Base-by-base conservation (phyloP, 2,113 vertebrate genomes). In the Excalfactoria chinensis region DNA sequence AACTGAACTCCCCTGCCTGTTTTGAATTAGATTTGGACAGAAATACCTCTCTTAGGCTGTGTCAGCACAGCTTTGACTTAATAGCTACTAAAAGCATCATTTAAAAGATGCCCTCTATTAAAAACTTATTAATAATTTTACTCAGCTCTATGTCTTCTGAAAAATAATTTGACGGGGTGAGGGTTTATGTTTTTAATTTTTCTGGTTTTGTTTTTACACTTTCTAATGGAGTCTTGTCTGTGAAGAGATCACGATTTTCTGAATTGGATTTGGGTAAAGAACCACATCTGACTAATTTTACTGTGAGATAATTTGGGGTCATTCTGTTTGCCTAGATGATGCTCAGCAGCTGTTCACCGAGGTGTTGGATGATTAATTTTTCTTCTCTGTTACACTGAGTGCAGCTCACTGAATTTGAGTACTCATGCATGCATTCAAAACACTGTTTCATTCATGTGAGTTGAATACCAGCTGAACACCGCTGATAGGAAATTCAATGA, bases 91-190 rank as follows among this genome's bases (percentile, higher is more conserved):
- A 96, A 90, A 86, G 60, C 56, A n/a, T 89, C 90, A 74, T 91
- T 51, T n/a, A 88, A 76, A 77, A 48, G 40, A 86, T 90, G 58
- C 53, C 86, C 76, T 93, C 66, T 84, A 78, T 89, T 95, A 94
- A 80, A 92, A 95, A 78, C 35, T 93, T 91, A 66, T 43, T 95
- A 94, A 75, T 90, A 86, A 88, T 94, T 91, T 94, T 51, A 80
- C 16, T 89, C 53, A 81, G 40, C 32, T 67, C 21, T 75, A 0
- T 76, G 37, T 83, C 74, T 87, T 95, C 88, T 86, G 84, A 88
- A 95, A 95, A 84, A 43, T 48, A 74, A 88, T 95, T 92, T 93
- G 76, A 62, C 66, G 78, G 49, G 59, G 46, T 11, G 55, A 20
- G 55, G 55, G 35, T 23, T 4, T 46, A 53, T 82, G 66, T 90